These are phyloP conservation scores for Harpalus rufipes DNA, from an alignment of 2,888 invertebrate genomes.

Conservation along the genomic window DNA sequence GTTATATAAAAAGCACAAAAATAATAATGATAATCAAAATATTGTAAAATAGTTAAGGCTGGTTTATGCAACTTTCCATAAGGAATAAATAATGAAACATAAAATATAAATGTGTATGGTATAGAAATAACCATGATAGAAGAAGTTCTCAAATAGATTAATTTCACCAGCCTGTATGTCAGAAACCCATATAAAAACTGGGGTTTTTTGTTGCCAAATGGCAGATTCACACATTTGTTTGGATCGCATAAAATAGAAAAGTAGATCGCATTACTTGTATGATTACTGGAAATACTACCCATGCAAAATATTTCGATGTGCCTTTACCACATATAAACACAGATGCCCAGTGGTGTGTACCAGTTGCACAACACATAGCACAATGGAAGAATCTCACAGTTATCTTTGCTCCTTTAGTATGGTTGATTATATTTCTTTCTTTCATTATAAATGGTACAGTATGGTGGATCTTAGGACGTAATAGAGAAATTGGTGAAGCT, in stretches of 20 bases:
- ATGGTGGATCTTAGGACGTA: constrained; percentile 12
- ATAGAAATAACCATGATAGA: constrained; percentile 32
- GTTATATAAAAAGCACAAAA: background rate
- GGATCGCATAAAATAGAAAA: constrained; percentile 4
- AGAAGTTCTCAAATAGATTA: background rate
- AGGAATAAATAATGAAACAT: too few species aligned
- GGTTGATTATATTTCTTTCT: constrained; percentile 28
- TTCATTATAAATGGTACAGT: background rate
- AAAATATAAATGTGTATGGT: too few species aligned
- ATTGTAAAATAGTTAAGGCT: too few species aligned
- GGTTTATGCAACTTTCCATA: too few species aligned
- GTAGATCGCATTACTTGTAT: background rate
- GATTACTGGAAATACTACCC: constrained; percentile 1
- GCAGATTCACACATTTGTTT: constrained; percentile 17
- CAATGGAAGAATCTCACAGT: constrained; percentile 36
- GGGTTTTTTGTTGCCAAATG: constrained; percentile 15
- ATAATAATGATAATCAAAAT: background rate
- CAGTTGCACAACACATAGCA: constrained; percentile 12
- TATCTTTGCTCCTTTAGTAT: constrained; percentile 17
- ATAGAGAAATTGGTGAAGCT: background rate
- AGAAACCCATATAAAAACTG: background rate
- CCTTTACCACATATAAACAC: background rate
- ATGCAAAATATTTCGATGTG: constrained; percentile 5
- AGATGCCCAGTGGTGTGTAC: constrained; percentile 18
- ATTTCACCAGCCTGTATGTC: background rate